Base-by-base conservation (phyloP, 2,888 invertebrate genomes). In the Chymomyza procnemis region DNA sequence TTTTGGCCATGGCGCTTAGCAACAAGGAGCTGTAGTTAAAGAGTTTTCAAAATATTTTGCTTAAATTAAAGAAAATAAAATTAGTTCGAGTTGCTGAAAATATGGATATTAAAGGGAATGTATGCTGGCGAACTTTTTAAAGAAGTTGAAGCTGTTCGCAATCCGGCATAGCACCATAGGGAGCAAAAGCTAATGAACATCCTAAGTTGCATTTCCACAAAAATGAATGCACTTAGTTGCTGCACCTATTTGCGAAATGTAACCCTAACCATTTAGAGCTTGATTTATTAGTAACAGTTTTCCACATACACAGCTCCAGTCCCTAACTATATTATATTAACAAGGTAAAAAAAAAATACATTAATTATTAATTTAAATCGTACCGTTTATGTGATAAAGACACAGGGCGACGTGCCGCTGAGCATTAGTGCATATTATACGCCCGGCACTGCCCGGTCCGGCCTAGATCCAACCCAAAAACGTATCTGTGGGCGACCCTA, bases 301-400 rank as follows among this genome's bases (percentile, higher is more conserved):
- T 52, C 1, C 26, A 26, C 26, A 56, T n/a, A 30, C 22, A 26
- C 14, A 8, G 56, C 0, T 1, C 6, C 1, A 2, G 0, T 8
- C 26, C 26, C 26, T 9, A 9, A 16, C 48, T 3, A 48, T 14
- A n/a, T n/a, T n/a, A n/a, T 16, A 18, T 0, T 50, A 18, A 12
- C 26, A 26, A 4, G 14, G 2, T 50, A 16, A 69, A 67, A 66
- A 67, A 26, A 26, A 6, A 26, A 6, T 26, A 26, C 26, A 67
- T 79, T 85, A 81, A 84, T 86, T 84, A 87, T 87, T 85, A 85
- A 83, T 86, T 86, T 84, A 86, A 84, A 86, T 80, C 85, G 85
- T 76, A 74, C 79, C 87, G 87, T 84, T 84, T 85, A 86, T 83
- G 86, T 86, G 82, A 84, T 83, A 86, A 84, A 84, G 79, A 80